Evolutionary conservation across 2,888 invertebrate species (phyloP), one percentile per base, ranked within the genome.

Genomic region (Cryptus viduatorius): DNA sequence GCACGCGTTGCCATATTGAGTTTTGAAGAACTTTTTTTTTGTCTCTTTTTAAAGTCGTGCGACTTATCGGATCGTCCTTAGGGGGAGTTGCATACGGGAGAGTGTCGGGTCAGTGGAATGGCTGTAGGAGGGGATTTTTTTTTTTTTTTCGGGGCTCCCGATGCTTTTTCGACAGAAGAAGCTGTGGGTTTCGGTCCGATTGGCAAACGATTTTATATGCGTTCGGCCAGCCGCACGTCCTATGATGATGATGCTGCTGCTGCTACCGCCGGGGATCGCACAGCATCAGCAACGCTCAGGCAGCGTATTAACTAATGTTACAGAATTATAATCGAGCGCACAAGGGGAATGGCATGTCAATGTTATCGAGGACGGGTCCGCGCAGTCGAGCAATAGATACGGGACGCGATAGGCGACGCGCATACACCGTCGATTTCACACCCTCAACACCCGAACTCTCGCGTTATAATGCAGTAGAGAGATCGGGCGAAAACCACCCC

Each of bases 321-420:
- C 90, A 90, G 90, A 90, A 92, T 92, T 90, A 92, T 86, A 86
- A 86, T 91, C 91, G 89, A 85, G 75, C 88, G 79, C 44, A 42
- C 16, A 5, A 19, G 59, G 44, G 19, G 72, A 16, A 16, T 19
- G 68, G 65, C 50, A 46, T 48, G 90, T 91, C 88, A 93, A 90
- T 91, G 92, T 92, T 93, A 93, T 93, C 93, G 90, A 89, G 82
- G 84, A 85, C 83, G 88, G 86, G 85, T 79, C 86, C 86, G 81
- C 73, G 81, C 87, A 86, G 87, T 87, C 87, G 90, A 88, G 89
- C 90, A 89, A 37, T 83, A 92, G 92, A 92, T 92, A 92, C 89
- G 83, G 79, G 77, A 80, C 65, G 80, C 76, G 82, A 85, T 83
- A 79, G 79, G 79, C 68, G 77, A 68, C 14, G 10, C 68, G 76